Evolutionary conservation across 1,140 invertebrate species (phyloP).

Genomic region (Mizuhopecten yessoensis): DNA sequence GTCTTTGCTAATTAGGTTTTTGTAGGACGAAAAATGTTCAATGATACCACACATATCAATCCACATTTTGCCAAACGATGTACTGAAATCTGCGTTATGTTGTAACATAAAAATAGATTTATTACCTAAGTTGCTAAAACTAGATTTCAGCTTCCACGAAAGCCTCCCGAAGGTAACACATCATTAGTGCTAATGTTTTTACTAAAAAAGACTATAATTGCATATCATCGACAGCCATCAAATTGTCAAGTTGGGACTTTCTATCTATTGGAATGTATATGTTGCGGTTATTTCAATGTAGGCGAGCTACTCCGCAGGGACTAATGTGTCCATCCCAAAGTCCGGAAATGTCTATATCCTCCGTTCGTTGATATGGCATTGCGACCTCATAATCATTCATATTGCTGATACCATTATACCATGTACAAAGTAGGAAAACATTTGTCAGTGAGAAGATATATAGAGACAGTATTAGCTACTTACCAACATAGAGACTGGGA

Average conservation of each 20-base stretch:
- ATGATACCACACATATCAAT: too few relatives aligned
- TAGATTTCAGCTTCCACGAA: neutral
- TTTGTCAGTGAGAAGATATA: neutral
- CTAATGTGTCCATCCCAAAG: neutral
- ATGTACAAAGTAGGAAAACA: neutral
- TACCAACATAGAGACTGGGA: neutral
- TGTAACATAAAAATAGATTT: neutral
- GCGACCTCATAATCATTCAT: neutral
- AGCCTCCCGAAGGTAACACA: neutral
- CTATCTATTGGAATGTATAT: neutral
- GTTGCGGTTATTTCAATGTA: neutral
- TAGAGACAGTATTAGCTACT: neutral
- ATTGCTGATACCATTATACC: neutral
- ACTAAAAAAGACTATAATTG: conserved; percentile 11
- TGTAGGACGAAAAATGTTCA: too few relatives aligned
- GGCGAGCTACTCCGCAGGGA: neutral
- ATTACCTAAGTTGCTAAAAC: neutral
- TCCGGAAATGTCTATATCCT: neutral
- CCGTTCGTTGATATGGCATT: neutral
- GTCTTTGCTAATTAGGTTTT: too few relatives aligned
- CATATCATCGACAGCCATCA: neutral
- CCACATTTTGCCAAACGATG: neutral
- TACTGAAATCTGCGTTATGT: neutral
- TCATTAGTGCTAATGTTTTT: neutral
- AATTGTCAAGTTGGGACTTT: neutral